A percentile compares a stretch with the other conserved stretches of the same genome.
phyloP scores from a whole-genome alignment of 2,888 invertebrate genomes.

The Byasa hedistus region DNA sequence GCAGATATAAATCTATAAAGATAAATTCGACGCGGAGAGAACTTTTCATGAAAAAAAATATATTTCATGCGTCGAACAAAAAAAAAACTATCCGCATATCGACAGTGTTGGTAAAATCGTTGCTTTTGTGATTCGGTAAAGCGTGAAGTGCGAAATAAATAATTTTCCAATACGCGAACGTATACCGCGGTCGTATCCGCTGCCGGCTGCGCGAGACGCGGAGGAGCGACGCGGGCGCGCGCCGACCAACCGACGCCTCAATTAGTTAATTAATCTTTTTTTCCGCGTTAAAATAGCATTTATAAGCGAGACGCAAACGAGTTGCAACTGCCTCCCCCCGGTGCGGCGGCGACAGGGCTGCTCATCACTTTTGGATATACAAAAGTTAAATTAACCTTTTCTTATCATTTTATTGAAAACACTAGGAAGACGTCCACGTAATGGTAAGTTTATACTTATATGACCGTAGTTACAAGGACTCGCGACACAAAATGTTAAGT shows the following conservation, averaged over 20 bases:
- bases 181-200: constrained; percentile 25
- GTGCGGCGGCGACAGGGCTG: constrained; percentile 56
- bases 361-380: constrained; percentile 27
- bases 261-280: constrained; percentile 80
- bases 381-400: neutral
- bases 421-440: too few species aligned
- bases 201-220: constrained; percentile 29
- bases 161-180: constrained; percentile 31
- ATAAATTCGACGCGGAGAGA: neutral
- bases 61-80: neutral
- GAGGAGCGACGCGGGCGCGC: constrained; percentile 28
- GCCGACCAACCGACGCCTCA: constrained; percentile 60
- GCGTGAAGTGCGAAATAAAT: constrained; percentile 30
- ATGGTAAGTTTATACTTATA: too few species aligned
- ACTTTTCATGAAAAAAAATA: neutral
- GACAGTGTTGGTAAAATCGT: constrained; percentile 28
- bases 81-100: constrained; percentile 20
- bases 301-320: constrained; percentile 73
- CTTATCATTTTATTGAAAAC: too few species aligned
- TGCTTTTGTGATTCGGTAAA: constrained; percentile 28
- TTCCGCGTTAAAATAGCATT: constrained; percentile 79
- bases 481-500: too few species aligned
- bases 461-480: too few species aligned
- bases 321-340: constrained; percentile 65
- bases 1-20: neutral